Evolutionary conservation across 2,113 vertebrate genomes (phyloP).

Genomic region (Pionites leucogaster): DNA sequence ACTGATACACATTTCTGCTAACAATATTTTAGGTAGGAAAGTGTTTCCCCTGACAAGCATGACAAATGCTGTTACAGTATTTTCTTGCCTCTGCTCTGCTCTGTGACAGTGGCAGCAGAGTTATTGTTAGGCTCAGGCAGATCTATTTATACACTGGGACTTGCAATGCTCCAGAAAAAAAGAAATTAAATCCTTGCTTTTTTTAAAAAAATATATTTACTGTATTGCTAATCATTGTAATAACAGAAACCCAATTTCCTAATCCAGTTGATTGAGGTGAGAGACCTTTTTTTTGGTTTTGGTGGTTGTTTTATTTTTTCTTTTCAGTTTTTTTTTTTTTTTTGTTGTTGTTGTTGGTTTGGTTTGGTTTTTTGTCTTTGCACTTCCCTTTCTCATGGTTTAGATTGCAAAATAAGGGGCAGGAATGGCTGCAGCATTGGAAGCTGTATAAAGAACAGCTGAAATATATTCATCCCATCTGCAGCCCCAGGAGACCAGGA

Average conservation of each 20-base stretch:
- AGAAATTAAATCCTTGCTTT: not conserved
- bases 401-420: not conserved
- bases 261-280: not conserved
- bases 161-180: not conserved
- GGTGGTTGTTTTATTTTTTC: not conserved
- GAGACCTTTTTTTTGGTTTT: not conserved
- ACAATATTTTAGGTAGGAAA: slow-evolving; percentile 24
- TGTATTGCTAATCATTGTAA: not conserved
- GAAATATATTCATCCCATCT: not conserved
- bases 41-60: slow-evolving; percentile 38
- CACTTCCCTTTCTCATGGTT: not conserved
- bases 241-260: not conserved
- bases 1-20: slow-evolving; percentile 26
- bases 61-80: slow-evolving; percentile 20
- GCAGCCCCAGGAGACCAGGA: not conserved
- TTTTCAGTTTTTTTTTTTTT: not conserved
- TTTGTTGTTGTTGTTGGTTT: not conserved
- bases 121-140: slow-evolving; percentile 14
- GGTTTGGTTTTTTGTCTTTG: not conserved
- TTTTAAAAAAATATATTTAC: not conserved
- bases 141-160: slow-evolving; percentile 15
- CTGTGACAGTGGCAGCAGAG: not conserved
- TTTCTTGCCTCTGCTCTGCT: slow-evolving; percentile 20
- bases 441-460: not conserved
- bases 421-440: not conserved